Percentiles rank a stretch among this genome's conserved stretches.
Conservation (phyloP, 2,797 vertebrate genomes). For the Myotis myotis region DNA sequence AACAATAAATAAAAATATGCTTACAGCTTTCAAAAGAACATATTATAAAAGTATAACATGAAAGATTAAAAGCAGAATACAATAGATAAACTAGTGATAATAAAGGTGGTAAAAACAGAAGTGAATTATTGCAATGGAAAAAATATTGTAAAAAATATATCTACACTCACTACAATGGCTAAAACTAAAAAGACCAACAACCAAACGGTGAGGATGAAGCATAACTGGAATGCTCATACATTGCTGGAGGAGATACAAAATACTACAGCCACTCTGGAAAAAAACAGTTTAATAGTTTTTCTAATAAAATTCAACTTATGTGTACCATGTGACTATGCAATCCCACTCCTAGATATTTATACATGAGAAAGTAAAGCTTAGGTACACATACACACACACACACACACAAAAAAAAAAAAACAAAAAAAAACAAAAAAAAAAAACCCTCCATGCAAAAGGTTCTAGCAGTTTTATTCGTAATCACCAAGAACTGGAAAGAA, state of each 20-base stretch:
- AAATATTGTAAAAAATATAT: background rate
- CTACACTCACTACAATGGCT: background rate
- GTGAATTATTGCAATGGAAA: background rate
- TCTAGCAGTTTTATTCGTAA: background rate
- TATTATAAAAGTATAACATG: background rate
- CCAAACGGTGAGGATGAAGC: constrained; percentile 56
- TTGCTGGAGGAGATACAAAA: background rate
- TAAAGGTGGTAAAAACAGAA: background rate
- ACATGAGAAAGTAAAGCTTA: constrained; percentile 31
- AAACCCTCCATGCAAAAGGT: background rate
- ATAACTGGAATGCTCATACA: background rate
- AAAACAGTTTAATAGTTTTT: background rate
- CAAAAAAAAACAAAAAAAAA: too few species aligned
- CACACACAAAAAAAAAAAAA: too few species aligned
- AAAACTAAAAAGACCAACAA: constrained; percentile 69
- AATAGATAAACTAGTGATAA: background rate
- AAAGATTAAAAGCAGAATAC: constrained; percentile 1
- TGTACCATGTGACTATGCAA: background rate
- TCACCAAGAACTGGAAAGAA: background rate
- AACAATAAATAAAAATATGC: background rate
- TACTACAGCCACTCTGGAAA: background rate
- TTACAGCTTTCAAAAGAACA: constrained; percentile 16
- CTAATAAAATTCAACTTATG: background rate
- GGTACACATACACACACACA: background rate
- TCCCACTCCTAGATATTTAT: background rate